A percentile compares a stretch with the other conserved stretches of the same genome.
Conservation (phyloP, 1,140 invertebrate genomes). For the Oedothorax gibbosus region DNA sequence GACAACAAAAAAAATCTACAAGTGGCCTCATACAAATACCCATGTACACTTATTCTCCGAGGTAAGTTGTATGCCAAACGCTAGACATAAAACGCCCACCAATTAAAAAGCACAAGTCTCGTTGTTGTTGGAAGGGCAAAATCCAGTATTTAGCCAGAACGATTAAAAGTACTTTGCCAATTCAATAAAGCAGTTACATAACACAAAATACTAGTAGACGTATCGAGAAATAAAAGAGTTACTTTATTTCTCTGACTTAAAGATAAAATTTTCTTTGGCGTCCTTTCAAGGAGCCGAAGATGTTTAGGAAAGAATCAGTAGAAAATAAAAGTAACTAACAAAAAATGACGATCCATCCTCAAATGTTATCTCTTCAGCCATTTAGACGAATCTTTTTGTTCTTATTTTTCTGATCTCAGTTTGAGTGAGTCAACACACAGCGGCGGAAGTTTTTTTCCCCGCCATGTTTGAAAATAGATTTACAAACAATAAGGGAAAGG, state of each 20-base stretch:
- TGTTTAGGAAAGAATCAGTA: neutral
- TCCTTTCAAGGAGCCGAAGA: constrained; percentile 10
- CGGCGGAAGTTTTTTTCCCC: constrained; percentile 5
- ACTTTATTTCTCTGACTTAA: neutral
- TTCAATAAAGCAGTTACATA: neutral
- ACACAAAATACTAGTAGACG: neutral
- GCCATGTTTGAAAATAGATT: neutral
- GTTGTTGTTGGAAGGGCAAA: too few relatives aligned
- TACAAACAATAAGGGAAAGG: neutral
- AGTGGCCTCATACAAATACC: too few relatives aligned
- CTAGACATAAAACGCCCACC: too few relatives aligned
- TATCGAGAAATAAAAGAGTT: neutral
- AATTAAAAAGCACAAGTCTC: too few relatives aligned
- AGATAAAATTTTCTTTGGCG: constrained; percentile 15
- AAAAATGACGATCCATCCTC: constrained; percentile 25
- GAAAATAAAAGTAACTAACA: too few relatives aligned
- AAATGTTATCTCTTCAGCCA: constrained; percentile 14
- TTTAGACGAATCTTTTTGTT: neutral
- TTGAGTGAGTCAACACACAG: constrained; percentile 13
- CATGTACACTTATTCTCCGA: too few relatives aligned
- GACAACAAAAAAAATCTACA: too few relatives aligned
- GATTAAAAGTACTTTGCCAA: too few relatives aligned
- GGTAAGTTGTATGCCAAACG: too few relatives aligned
- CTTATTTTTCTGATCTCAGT: neutral
- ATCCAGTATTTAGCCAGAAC: too few relatives aligned